Evolutionary conservation across 2,797 vertebrate genomes (phyloP).

Genomic region (Poeciliopsis turneri): DNA sequence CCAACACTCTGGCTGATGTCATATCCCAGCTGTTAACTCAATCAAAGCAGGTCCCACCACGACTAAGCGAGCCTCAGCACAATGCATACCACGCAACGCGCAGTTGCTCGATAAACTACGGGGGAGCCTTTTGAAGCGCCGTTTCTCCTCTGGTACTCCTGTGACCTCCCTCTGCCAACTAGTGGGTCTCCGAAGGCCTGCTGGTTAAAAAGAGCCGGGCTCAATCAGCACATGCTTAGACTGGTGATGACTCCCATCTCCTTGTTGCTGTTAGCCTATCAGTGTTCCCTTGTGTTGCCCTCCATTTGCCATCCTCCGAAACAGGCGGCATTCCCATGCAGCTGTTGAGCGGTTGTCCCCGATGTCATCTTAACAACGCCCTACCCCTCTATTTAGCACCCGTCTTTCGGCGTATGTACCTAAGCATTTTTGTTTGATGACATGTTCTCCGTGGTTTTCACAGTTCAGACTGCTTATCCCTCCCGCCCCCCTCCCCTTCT

Average conservation of each 20-base stretch:
- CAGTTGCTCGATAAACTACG: conserved; percentile 70
- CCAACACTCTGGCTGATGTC: conserved; percentile 83
- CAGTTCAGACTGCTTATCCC: conserved; percentile 67
- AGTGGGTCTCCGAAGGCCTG: conserved; percentile 65
- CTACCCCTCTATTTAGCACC: conserved; percentile 78
- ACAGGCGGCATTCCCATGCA: conserved; percentile 79
- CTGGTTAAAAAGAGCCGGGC: conserved; percentile 75
- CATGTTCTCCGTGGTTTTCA: conserved; percentile 76
- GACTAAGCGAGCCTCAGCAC: conserved; percentile 61
- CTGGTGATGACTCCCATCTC: conserved; percentile 72
- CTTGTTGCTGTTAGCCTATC: conserved; percentile 82
- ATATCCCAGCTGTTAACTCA: conserved; percentile 85
- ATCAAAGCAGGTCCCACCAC: conserved; percentile 75
- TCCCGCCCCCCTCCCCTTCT: conserved; percentile 32
- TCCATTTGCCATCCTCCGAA: conserved; percentile 70
- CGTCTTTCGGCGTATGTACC: conserved; percentile 76
- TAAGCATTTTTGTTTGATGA: conserved; percentile 82
- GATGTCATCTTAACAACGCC: conserved; percentile 78
- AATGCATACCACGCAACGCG: conserved; percentile 58
- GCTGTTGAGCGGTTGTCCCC: conserved; percentile 80
- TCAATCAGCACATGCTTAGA: conserved; percentile 84
- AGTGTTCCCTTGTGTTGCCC: conserved; percentile 77
- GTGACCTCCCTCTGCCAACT: conserved; percentile 66
- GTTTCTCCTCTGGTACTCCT: conserved; percentile 60
- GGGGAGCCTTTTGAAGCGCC: conserved; percentile 66